phyloP scores from a whole-genome alignment of 2,888 invertebrate species.

The Dasypolia templi region DNA sequence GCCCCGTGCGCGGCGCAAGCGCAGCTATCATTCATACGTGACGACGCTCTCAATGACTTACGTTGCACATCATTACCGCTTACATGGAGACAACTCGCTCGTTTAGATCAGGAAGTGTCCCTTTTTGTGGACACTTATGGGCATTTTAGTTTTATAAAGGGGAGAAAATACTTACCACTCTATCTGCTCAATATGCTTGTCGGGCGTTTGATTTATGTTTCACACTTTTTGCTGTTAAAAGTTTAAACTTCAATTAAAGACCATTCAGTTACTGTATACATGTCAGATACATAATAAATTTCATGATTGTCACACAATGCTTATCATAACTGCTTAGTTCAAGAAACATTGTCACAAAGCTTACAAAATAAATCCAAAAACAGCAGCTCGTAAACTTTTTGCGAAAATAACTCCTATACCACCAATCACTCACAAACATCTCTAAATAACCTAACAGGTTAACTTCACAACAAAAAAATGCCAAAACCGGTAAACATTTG shows the following conservation, averaged over 20 bases:
- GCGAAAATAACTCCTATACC: conserved; percentile 23
- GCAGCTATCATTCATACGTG: conserved; percentile 74
- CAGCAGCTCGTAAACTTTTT: conserved; percentile 24
- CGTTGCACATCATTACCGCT: conserved; percentile 67
- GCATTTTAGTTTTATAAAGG: conserved; percentile 57
- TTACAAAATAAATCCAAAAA: conserved; percentile 2
- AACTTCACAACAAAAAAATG: conserved; percentile 43
- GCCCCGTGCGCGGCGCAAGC: conserved; percentile 70
- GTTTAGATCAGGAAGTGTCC: conserved; percentile 60
- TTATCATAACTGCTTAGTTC: not conserved
- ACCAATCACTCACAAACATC: conserved; percentile 31
- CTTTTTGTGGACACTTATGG: conserved; percentile 58
- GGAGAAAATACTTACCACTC: conserved; percentile 47
- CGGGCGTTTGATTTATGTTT: conserved; percentile 36
- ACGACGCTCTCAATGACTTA: conserved; percentile 71
- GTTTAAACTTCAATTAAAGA: not conserved
- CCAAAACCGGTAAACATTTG: conserved; percentile 68
- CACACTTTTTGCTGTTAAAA: conserved; percentile 11
- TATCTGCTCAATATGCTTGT: conserved; percentile 53
- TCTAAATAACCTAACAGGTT: conserved; percentile 54
- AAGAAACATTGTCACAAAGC: not conserved
- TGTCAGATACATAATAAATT: not conserved
- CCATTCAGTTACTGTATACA: not conserved
- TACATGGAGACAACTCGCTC: conserved; percentile 55
- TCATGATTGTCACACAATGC: not conserved